Base-by-base conservation (phyloP, 2,888 invertebrate genomes). In the Cantharis rufa region DNA sequence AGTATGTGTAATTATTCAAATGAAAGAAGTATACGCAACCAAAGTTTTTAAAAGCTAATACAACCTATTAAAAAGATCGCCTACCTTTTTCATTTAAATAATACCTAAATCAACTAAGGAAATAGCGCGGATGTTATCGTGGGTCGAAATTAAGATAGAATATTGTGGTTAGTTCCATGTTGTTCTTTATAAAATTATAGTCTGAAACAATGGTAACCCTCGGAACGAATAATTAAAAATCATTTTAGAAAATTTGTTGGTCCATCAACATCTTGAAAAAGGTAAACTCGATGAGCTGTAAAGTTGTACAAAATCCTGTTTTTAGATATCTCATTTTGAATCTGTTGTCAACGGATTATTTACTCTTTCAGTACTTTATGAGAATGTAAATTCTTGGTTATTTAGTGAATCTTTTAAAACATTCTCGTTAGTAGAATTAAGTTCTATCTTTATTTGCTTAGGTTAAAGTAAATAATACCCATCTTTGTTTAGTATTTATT, bases 71-170 rank as follows among this genome's bases (percentile, higher is more conserved):
- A 70, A 48, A 70, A 21, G 15, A 64, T 64, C 74, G 70, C 74
- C 74, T 70, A 74, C 74, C 13, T 15, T 48, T 64, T 70, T 69
- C 13, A 66, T 15, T 66, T 24, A 64, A 75, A 75, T 75, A 61
- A 62, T 75, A 48, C 48, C 48, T 48, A 62, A 32, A 62, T 66
- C 71, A 27, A 68, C 61, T 70, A 75, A 75, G 75, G 75, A 75
- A 75, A 75, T 71, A 63, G 71, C 75, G 75, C 75, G 71, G 71
- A 71, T 75, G 75, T 75, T 27, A 15, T 71, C 24, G 75, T 75
- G 75, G 75, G 75, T 15, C 10, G 75, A 66, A 69, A 75, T 75
- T 63, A 68, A 69, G 73, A 28, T 73, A 61, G 66, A 72, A 72
- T n/a, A n/a, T 21, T 68, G 66, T 63, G 71, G 62, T 71, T 68